Base-by-base conservation (phyloP, 1,140 invertebrate genomes). In the Drosophila persimilis region DNA sequence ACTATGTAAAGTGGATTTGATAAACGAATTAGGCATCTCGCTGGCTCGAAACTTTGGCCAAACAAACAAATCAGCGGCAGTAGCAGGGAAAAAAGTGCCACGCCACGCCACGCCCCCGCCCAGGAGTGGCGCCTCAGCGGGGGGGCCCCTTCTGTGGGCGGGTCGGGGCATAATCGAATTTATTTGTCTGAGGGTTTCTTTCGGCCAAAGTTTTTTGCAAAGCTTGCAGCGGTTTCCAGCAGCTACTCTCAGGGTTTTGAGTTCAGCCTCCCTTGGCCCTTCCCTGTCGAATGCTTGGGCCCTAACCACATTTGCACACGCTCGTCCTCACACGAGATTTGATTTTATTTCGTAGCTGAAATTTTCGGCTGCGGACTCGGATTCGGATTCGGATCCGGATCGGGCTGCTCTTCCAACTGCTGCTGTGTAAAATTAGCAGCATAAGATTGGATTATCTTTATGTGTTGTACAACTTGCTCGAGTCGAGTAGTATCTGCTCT, bases 371-470 rank as follows among this genome's bases (percentile, higher is more conserved):
- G 35, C 35, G 35, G 17, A 17, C 17, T 17, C 17, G 17, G 17
- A 17, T 17, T 17, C 17, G 17, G 17, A 17, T 17, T 17, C 17
- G 17, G 35, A 13, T 39, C 46, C 65, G 69, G 55, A 65, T 80
- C 35, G 35, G 35, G 35, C 35, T 39, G 11, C 71, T 64, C 64
- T 64, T 51, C 24, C 58, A 66, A 61, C 62, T 81, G 69, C 59
- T 83, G 78, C 79, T 84, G 80, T 83, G 79, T 83, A 81, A 88
- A 88, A 88, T 88, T 88, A 88, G 83, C 83, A 88, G 78, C 78
- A 88, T 83, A 88, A 83, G 83, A 88, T 88, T 88, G 83, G 83
- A 88, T 88, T 88, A 88, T 88, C 83, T 76, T 76, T 81, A 44
- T 88, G 67, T 80, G 62, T 51, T 63, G 45, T 53, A n/a, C 35